phyloP scores from a whole-genome alignment of 2,113 vertebrate genomes.

The Nesogale talazaci region DNA sequence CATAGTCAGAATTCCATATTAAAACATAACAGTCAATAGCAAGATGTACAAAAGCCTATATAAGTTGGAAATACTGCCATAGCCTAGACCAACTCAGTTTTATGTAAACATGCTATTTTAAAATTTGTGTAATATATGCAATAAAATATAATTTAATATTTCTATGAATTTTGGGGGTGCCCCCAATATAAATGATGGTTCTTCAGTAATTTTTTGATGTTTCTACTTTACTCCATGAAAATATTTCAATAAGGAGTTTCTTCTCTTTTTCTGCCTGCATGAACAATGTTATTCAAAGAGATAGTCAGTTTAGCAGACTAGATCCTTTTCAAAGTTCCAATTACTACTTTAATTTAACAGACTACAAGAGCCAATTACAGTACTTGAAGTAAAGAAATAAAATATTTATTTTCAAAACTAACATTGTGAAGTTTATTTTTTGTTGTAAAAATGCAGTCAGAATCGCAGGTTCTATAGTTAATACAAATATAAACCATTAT shows the following conservation, averaged over 20 bases:
- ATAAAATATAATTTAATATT: no score
- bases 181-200: not conserved
- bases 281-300: not conserved
- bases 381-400: not conserved
- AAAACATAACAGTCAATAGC: not conserved
- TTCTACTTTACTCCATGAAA: slow-evolving; percentile 29
- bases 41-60: not conserved
- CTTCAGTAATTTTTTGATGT: not conserved
- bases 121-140: no score
- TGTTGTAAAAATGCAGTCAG: not conserved
- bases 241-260: slow-evolving; percentile 28
- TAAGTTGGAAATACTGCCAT: not conserved
- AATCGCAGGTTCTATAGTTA: not conserved
- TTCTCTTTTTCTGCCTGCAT: not conserved
- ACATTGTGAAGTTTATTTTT: not conserved
- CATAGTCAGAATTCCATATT: not conserved
- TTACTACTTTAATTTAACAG: slow-evolving; percentile 24
- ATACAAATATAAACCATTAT: not conserved
- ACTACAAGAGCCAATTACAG: not conserved
- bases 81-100: not conserved
- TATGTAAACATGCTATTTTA: not conserved
- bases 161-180: not conserved
- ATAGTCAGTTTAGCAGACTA: not conserved
- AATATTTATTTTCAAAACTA: not conserved
- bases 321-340: not conserved